Base-by-base conservation (phyloP, 2,113 vertebrate species). In the Cettia cetti region DNA sequence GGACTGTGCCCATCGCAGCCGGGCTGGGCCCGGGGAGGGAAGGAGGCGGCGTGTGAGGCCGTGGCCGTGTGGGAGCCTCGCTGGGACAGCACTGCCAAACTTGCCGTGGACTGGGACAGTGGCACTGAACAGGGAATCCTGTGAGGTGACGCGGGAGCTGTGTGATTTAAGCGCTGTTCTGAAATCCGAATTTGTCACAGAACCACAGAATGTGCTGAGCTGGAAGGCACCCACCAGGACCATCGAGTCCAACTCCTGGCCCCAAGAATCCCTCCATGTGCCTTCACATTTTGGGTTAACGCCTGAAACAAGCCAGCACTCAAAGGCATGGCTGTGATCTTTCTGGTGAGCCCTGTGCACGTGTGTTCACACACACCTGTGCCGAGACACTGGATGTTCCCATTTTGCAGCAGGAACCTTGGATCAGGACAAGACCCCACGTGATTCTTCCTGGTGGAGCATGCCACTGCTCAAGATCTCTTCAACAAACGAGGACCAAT, bases 351-450 rank as follows among this genome's bases (percentile, higher is more conserved):
- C 21, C 35, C 10, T 27, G 23, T 13, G 28, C 15, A 0, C 0
- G 0, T 1, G 13, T 23, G 12, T 1, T 3, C 52, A 6, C 33
- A 10, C 35, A 1, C 18, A 2, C 3, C 2, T 4, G 0, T 7
- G 54, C 35, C 9, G 44, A 6, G 44, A 6, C 17, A 2, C 13
- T 7, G 2, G 1, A 2, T 7, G 1, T 7, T 7, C 18, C 5
- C 26, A 0, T 2, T 20, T 14, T 1, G 0, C 44, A 64, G 49
- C 53, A 4, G 86, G 59, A 59, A 5, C 39, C 0, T 0, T 40
- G 63, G 10, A 8, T 14, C 15, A 0, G 10, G 63, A 44, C 37
- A 8, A 4, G 40, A 8, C 31, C 9, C 40, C 28, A 10, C 19
- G 0, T 2, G 5, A 7, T 33, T 53, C 35, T 42, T 57, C 52